A percentile compares a stretch with the other conserved stretches of the same genome.
Conservation (phyloP, 2,113 vertebrate genomes). For the Myiagra hebetior region DNA sequence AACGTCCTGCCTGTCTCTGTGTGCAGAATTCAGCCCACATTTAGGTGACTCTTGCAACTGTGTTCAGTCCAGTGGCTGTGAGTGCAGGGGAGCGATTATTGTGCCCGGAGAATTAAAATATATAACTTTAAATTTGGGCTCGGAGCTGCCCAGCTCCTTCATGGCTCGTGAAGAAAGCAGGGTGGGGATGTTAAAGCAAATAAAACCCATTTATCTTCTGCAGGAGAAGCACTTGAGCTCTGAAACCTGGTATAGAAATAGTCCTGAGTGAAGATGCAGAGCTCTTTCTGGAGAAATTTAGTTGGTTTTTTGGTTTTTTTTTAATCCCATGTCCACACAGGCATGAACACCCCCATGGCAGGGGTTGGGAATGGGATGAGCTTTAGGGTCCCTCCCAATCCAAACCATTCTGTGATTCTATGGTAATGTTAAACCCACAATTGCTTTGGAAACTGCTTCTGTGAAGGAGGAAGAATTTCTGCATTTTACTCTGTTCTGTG, state of each 20-base stretch:
- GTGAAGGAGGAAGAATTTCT: background rate
- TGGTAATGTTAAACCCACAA: background rate
- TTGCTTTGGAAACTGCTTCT: background rate
- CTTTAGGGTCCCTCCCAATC: background rate
- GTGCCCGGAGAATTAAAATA: background rate
- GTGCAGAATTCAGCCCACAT: background rate
- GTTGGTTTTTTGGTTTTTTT: background rate
- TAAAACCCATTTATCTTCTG: background rate
- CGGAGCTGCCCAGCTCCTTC: background rate
- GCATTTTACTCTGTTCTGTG: background rate
- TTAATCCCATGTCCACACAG: background rate
- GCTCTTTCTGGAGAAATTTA: background rate
- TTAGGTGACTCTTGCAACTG: background rate
- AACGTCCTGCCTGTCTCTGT: background rate
- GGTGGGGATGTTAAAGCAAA: background rate
- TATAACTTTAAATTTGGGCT: background rate
- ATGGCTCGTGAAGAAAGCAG: background rate
- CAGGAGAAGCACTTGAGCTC: background rate
- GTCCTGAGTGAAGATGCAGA: background rate
- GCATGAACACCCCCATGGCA: rapidly evolving
- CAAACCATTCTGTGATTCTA: background rate
- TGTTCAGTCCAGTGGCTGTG: background rate
- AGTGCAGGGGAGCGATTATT: background rate
- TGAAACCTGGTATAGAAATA: background rate
- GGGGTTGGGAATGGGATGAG: background rate